Percentiles rank a stretch among this genome's conserved stretches.
phyloP scores from a whole-genome alignment of 2,113 vertebrate species.

The Phaethornis superciliosus region DNA sequence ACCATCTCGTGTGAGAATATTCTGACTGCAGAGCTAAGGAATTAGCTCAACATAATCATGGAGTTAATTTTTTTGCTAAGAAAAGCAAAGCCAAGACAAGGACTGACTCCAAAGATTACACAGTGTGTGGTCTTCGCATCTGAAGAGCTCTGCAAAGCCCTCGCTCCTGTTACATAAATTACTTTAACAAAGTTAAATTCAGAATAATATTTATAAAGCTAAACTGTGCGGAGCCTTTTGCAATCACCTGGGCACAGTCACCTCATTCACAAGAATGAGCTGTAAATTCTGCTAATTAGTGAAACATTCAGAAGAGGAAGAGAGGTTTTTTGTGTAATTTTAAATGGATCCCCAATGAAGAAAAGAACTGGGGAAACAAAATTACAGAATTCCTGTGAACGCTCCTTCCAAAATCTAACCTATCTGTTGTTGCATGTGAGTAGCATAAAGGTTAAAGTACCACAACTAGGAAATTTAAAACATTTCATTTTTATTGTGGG shows the following conservation, averaged over 20 bases:
- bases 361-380: not conserved
- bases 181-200: slow-evolving; percentile 37
- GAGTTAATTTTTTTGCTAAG: slow-evolving; percentile 42
- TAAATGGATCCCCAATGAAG: slow-evolving; percentile 1
- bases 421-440: not conserved
- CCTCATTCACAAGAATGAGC: slow-evolving; percentile 24
- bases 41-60: not conserved
- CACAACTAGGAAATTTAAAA: not conserved
- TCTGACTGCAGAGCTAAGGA: not conserved
- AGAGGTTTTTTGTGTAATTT: not conserved
- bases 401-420: not conserved
- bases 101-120: slow-evolving; percentile 26
- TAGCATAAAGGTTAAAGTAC: not conserved
- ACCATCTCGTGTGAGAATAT: not conserved
- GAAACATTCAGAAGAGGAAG: slow-evolving; percentile 17
- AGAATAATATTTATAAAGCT: slow-evolving; percentile 49
- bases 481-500: not conserved
- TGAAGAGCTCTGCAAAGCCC: slow-evolving; percentile 2
- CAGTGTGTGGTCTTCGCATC: slow-evolving; percentile 25
- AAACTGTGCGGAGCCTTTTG: slow-evolving; percentile 9
- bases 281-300: slow-evolving; percentile 27
- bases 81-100: slow-evolving; percentile 11
- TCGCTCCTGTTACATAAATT: slow-evolving; percentile 40
- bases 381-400: not conserved
- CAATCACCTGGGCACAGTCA: slow-evolving; percentile 52